phyloP scores from a whole-genome alignment of 2,113 vertebrate genomes.

The Lipophrys pholis region DNA sequence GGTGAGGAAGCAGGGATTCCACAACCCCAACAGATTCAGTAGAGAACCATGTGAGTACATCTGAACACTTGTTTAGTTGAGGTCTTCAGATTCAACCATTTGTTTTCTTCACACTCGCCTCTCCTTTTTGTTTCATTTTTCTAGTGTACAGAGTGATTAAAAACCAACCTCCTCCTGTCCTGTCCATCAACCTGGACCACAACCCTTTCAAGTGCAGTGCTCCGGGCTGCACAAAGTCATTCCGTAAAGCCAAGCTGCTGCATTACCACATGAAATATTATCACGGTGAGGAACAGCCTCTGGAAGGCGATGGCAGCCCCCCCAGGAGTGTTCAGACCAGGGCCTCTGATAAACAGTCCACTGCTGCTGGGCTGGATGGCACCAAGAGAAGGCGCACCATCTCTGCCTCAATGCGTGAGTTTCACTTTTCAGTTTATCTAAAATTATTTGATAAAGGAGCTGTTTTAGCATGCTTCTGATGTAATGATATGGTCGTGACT shows the following conservation, averaged over 20 bases:
- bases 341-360: constrained; percentile 85
- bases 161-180: constrained; percentile 84
- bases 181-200: constrained; percentile 92
- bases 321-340: constrained; percentile 88
- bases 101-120: not conserved
- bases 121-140: not conserved
- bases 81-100: too few species aligned
- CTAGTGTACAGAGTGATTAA: constrained; percentile 91
- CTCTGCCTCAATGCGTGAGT: constrained; percentile 91
- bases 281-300: constrained; percentile 90
- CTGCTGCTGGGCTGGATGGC: constrained; percentile 74
- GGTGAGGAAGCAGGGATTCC: constrained; percentile 83
- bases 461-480: too few species aligned
- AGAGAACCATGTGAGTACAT: constrained; percentile 85
- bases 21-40: constrained; percentile 86
- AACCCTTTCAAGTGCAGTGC: constrained; percentile 94
- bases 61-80: not conserved
- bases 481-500: too few species aligned
- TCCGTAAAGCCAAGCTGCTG: constrained; percentile 95
- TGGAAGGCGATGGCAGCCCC: constrained; percentile 85
- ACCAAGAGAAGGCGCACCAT: constrained; percentile 89
- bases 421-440: constrained; percentile 10
- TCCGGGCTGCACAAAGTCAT: constrained; percentile 93
- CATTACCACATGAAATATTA: constrained; percentile 99
- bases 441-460: too few species aligned